Evolutionary conservation across 37 sponge, comb jelly and placozoan genomes (phyloP), one percentile per base, ranked within the genome.

Genomic region (Eunapius fragilis): DNA sequence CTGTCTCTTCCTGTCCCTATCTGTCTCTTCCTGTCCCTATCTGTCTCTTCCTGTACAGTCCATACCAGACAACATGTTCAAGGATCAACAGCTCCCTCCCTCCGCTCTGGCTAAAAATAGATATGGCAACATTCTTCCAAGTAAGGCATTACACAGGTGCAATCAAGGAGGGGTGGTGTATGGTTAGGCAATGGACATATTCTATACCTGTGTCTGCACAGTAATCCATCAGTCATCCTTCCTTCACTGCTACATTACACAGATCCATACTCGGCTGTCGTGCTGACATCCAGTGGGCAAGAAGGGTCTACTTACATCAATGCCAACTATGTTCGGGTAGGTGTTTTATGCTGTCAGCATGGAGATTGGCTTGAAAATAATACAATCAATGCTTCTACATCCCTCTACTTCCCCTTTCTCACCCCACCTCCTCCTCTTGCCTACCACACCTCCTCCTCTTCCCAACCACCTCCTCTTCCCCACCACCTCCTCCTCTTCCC

Each of bases 301-400:
- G 82, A 75, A 32, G 86, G 81, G 24, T 91, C 95, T 24, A 87
- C 87, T 2, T 95, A 95, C 85, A 92, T 95, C 86, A 95, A 95
- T 74, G 95, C 95, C 12, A 95, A 95, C 78, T 92, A 83, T 58
- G 83, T 95, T 41, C 38, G 85, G 70, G 93, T 92, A 41, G 6
- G 41, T 41, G 41, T 41, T 41, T 41, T 41, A 6, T n/a, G n/a
- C n/a, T n/a, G n/a, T n/a, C n/a, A n/a, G n/a, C n/a, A n/a, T n/a
- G n/a, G n/a, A n/a, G n/a, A n/a, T n/a, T n/a, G n/a, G n/a, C n/a
- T n/a, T n/a, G n/a, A n/a, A n/a, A n/a, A n/a, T n/a, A n/a, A n/a
- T n/a, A n/a, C n/a, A n/a, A n/a, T n/a, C n/a, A n/a, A n/a, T n/a
- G n/a, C n/a, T n/a, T n/a, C n/a, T n/a, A n/a, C n/a, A n/a, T n/a